Conservation (phyloP, 2,113 vertebrate species). For the Orycteropus afer region DNA sequence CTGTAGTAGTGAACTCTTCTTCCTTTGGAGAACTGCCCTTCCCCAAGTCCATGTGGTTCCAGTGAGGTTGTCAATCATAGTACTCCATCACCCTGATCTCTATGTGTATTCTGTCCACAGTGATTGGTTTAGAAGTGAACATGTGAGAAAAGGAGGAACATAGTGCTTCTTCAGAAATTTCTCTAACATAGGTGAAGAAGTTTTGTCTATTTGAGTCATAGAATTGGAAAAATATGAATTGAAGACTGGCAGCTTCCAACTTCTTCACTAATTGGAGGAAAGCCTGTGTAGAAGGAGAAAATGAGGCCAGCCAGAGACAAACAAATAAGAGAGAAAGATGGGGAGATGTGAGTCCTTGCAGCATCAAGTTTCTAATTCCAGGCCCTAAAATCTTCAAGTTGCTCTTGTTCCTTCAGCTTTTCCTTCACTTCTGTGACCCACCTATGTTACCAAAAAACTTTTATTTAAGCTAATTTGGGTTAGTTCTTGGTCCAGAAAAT, state of each 20-base stretch:
- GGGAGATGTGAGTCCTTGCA: neutral
- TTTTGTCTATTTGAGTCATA: neutral
- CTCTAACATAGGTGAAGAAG: neutral
- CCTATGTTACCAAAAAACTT: neutral
- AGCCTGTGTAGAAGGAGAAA: neutral
- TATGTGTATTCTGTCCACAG: neutral
- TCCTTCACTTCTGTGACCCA: neutral
- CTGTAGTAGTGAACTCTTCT: neutral
- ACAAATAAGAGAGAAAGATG: neutral
- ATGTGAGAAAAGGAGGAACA: neutral
- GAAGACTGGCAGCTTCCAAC: neutral
- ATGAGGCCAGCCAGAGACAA: neutral
- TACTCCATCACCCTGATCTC: neutral
- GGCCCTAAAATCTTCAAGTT: neutral
- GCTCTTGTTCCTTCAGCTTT: neutral
- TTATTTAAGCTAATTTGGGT: neutral
- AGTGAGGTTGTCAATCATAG: neutral
- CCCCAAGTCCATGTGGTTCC: neutral
- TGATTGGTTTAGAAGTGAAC: neutral
- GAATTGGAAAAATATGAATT: neutral
- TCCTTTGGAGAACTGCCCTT: neutral
- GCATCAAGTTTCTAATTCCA: neutral
- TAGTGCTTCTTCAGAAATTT: neutral
- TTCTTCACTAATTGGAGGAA: neutral
- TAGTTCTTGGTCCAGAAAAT: neutral